Conservation (phyloP, 2,888 invertebrate species). For the Hofmannophila pseudospretella region DNA sequence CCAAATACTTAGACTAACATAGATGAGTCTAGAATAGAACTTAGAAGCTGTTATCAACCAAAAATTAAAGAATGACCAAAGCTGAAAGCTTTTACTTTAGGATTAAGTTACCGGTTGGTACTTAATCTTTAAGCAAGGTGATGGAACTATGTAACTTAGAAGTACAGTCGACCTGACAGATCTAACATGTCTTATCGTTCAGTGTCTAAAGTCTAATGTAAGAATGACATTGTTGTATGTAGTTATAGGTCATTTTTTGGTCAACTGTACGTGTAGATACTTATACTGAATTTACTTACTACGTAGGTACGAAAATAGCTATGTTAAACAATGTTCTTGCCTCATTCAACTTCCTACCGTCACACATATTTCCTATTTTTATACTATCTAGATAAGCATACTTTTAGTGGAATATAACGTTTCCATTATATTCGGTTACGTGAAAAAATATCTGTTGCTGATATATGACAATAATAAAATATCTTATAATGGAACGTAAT, state of each 20-base stretch:
- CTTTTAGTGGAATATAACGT: conserved; percentile 20
- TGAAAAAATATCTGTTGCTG: conserved; percentile 25
- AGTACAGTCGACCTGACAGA: conserved; percentile 1
- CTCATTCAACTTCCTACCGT: conserved; percentile 50
- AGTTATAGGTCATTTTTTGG: too few relatives aligned
- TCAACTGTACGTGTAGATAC: conserved; percentile 16
- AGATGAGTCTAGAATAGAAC: conserved; percentile 35
- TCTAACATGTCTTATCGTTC: too few relatives aligned
- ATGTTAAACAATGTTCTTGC: conserved; percentile 50
- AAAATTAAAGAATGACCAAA: conserved; percentile 68
- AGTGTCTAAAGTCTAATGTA: too few relatives aligned
- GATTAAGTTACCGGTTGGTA: conserved; percentile 26
- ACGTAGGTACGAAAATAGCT: conserved; percentile 28
- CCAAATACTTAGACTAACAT: conserved; percentile 54
- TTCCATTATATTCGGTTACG: conserved; percentile 23
- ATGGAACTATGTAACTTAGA: conserved; percentile 13
- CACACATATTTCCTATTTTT: conserved; percentile 45
- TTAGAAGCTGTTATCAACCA: conserved; percentile 49
- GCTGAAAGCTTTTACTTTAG: conserved; percentile 62
- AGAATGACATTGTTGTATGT: too few relatives aligned
- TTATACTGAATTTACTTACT: conserved; percentile 15
- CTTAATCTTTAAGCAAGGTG: conserved; percentile 20
- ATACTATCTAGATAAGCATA: conserved; percentile 41
- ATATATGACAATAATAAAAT: conserved; percentile 37
- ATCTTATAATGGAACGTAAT: background rate